Conservation (phyloP, 2,888 invertebrate genomes). For the Clivina fossor region DNA sequence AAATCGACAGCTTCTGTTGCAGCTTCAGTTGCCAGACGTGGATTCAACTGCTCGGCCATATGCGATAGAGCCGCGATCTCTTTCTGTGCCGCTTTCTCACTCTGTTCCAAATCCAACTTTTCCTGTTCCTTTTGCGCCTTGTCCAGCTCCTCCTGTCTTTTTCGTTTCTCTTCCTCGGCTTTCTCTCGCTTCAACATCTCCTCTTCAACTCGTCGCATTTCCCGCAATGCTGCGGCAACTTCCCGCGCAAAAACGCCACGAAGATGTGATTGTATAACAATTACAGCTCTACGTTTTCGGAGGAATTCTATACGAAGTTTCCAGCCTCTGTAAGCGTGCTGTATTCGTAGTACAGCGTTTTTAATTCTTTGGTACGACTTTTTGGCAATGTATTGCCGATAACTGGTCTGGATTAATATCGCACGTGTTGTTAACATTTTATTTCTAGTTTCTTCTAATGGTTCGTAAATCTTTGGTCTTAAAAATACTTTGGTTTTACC, state of each 20-base stretch:
- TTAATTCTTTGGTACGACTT: conserved; percentile 69
- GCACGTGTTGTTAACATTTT: conserved; percentile 70
- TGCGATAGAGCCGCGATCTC: conserved; percentile 71
- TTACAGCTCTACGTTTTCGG: conserved; percentile 76
- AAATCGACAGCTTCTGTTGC: conserved; percentile 76
- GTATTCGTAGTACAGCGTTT: conserved; percentile 71
- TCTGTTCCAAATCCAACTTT: conserved; percentile 62
- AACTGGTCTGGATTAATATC: conserved; percentile 72
- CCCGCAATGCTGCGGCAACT: conserved; percentile 81
- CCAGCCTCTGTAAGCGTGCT: conserved; percentile 86
- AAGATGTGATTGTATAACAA: conserved; percentile 83
- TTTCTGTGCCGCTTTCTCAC: conserved; percentile 66
- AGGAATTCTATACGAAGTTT: conserved; percentile 79
- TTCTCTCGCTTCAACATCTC: conserved; percentile 80
- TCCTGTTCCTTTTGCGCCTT: conserved; percentile 49
- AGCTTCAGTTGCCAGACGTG: conserved; percentile 57
- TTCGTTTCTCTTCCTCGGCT: conserved; percentile 69
- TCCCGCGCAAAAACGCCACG: conserved; percentile 89
- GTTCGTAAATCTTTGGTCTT: conserved; percentile 78
- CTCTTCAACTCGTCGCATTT: conserved; percentile 84
- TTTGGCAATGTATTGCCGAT: conserved; percentile 66
- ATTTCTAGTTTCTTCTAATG: conserved; percentile 78
- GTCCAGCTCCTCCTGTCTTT: conserved; percentile 60
- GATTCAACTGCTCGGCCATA: conserved; percentile 70
- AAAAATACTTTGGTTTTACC: conserved; percentile 85